Conservation (phyloP, 2,797 vertebrate species). For the Enteromius unitaeniatus region DNA sequence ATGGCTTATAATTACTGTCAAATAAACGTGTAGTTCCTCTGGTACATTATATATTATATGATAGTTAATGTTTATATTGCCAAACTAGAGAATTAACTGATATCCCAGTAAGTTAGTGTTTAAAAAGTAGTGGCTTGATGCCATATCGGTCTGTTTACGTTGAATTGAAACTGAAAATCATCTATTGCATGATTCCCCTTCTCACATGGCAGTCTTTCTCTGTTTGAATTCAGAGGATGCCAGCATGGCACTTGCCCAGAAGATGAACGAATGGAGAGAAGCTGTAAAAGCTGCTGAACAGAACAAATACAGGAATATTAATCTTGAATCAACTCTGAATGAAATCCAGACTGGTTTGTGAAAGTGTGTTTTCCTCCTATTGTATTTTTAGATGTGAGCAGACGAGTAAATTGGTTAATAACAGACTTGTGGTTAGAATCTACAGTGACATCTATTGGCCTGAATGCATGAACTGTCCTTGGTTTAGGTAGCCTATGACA, state of each 20-base stretch:
- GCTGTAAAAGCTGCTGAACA: conserved; percentile 55
- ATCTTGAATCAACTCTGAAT: conserved; percentile 25
- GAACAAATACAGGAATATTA: conserved; percentile 49
- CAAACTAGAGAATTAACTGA: background rate
- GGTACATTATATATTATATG: background rate
- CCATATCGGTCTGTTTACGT: conserved; percentile 21
- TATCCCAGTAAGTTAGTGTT: background rate
- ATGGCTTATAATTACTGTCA: too few species aligned
- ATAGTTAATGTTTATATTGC: background rate
- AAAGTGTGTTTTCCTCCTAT: background rate
- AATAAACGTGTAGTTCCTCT: background rate
- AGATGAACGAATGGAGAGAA: conserved; percentile 59
- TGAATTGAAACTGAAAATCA: conserved; percentile 57
- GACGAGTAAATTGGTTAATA: background rate
- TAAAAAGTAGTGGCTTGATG: background rate
- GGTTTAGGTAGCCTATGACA: too few species aligned
- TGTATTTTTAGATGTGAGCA: background rate
- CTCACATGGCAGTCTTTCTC: conserved; percentile 54
- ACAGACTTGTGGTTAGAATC: background rate
- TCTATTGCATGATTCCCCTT: conserved; percentile 63
- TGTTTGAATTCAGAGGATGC: conserved; percentile 65
- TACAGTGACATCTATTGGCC: background rate
- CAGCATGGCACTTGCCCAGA: conserved; percentile 60
- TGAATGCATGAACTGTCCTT: background rate
- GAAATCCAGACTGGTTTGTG: background rate